These are phyloP conservation scores for Pelobates cultripes DNA, from an alignment of 2,797 vertebrate genomes.

Conservation along the genomic window DNA sequence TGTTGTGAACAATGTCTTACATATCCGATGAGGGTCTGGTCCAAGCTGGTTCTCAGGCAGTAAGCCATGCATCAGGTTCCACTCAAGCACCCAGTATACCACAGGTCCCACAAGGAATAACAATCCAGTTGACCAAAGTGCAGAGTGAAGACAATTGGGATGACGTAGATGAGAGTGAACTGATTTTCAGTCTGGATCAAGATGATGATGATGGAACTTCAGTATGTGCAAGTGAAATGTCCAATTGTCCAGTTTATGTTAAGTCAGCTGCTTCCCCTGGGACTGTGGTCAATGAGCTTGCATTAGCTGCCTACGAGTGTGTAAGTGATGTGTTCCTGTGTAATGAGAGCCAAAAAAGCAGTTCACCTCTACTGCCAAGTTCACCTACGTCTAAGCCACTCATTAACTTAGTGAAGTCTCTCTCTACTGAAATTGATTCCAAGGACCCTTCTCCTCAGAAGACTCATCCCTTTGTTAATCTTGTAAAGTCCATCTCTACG, in stretches of 20 bases:
- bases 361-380: conserved; percentile 54
- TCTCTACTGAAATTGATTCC: conserved; percentile 79
- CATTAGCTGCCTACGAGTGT: conserved; percentile 40
- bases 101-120: conserved; percentile 66
- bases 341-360: conserved; percentile 58
- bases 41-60: conserved; percentile 30
- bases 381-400: conserved; percentile 72
- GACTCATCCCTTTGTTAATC: conserved; percentile 75
- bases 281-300: conserved; percentile 59
- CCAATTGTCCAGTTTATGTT: conserved; percentile 67
- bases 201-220: conserved; percentile 70
- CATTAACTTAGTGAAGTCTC: conserved; percentile 78
- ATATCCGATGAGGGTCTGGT: conserved; percentile 58
- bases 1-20: conserved; percentile 77
- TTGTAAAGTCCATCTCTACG: conserved; percentile 86
- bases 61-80: conserved; percentile 26
- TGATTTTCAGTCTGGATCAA: conserved; percentile 69
- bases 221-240: conserved; percentile 60
- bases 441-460: conserved; percentile 66
- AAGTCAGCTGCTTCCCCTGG: conserved; percentile 62
- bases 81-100: conserved; percentile 25
- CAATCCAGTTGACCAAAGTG: conserved; percentile 72
- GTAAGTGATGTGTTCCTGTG: conserved; percentile 61
- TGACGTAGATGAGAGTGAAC: conserved; percentile 69
- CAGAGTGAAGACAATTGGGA: conserved; percentile 74